Evolutionary conservation across 2,113 vertebrate genomes (phyloP), one percentile per base, ranked within the genome.

Genomic region (Copsychus sechellarum): DNA sequence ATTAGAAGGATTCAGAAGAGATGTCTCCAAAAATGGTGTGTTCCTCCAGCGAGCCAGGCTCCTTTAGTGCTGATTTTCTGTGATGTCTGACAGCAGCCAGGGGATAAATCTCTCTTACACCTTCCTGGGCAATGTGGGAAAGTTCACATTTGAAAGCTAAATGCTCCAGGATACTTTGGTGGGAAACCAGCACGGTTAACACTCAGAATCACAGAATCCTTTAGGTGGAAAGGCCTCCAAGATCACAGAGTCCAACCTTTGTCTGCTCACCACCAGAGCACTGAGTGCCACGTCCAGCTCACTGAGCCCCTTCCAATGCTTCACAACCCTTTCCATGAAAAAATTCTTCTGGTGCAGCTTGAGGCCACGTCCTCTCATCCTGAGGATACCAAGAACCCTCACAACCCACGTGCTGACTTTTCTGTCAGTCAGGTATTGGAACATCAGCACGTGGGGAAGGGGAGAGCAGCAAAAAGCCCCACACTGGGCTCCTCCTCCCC

Each of bases 21-120:
- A 86, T 6, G 66, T 15, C 8, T 8, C 85, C 78, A 77, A 80
- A 86, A 95, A 72, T 6, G 50, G 62, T 53, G 66, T 0, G 0
- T 82, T 95, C 40, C 86, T 76, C 57, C 81, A 91, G 74, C 0
- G 0, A 95, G 80, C 74, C 0, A 0, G 2, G 77, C 33, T 87
- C 69, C 66, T 72, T 92, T 31, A 38, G 70, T 69, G 58, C 65
- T 33, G 66, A 56, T 38, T 50, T 77, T 45, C 81, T 66, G 40
- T 67, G 73, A 66, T 43, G 57, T 11, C 62, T 94, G 88, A 51
- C 77, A 92, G 88, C 83, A 94, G 67, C 83, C 70, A 72, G 60
- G 76, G 76, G 31, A 81, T 19, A 20, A 86, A 76, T 19, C 65
- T 47, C 87, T 82, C 31, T 34, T 7, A 33, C 14, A 2, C 56